These are phyloP conservation scores for Margarornis squamiger DNA, from an alignment of 2,797 vertebrate genomes.

Conservation along the genomic window DNA sequence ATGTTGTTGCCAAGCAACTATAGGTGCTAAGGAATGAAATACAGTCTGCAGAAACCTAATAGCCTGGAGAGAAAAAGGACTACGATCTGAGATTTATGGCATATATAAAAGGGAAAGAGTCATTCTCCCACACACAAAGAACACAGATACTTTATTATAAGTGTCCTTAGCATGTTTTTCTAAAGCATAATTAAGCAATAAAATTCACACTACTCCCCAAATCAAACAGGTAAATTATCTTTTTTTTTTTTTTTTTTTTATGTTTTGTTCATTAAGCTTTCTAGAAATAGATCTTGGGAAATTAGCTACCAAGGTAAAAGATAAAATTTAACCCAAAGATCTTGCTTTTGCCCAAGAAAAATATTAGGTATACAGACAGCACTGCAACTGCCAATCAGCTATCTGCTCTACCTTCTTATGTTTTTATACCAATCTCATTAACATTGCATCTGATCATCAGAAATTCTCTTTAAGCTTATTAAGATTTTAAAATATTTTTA, in stretches of 20 bases:
- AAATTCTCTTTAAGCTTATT: conserved; percentile 69
- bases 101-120: conserved; percentile 45
- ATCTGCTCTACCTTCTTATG: conserved; percentile 34
- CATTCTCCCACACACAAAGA: conserved; percentile 37
- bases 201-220: conserved; percentile 16
- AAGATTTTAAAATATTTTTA: conserved; percentile 74
- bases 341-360: background rate
- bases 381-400: conserved; percentile 36
- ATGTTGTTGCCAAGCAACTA: conserved; percentile 69
- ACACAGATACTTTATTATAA: conserved; percentile 51
- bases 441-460: conserved; percentile 67
- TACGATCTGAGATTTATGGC: conserved; percentile 62
- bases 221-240: background rate
- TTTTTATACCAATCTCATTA: conserved; percentile 62
- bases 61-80: conserved; percentile 66
- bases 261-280: conserved; percentile 20
- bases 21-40: conserved; percentile 72
- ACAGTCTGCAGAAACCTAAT: conserved; percentile 64
- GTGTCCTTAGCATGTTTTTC: conserved; percentile 48
- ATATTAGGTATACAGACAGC: background rate
- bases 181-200: conserved; percentile 57
- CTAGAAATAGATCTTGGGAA: conserved; percentile 6
- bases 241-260: background rate
- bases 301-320: conserved; percentile 10
- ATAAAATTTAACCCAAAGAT: background rate